Percentiles rank a stretch among this genome's conserved stretches.
These are phyloP conservation scores for Tachystola acroxantha DNA, from an alignment of 2,888 invertebrate species.

Conservation along the genomic window DNA sequence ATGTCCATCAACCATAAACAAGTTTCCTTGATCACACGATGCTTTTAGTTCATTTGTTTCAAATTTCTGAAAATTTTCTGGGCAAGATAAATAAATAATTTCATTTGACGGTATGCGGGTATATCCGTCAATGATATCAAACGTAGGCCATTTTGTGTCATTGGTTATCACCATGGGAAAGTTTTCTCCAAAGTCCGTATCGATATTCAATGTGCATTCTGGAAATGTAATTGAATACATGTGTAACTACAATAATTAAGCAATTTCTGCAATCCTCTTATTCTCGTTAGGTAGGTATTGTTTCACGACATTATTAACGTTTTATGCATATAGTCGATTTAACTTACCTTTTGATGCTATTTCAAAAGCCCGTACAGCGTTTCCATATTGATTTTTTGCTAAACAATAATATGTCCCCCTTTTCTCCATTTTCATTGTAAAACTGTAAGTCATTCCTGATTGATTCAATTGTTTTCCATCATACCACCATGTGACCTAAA, in stretches of 20 bases:
- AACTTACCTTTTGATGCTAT: constrained; percentile 29
- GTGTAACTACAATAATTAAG: no score
- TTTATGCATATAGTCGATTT: no score
- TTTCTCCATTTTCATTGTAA: constrained; percentile 23
- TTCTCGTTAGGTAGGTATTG: no score
- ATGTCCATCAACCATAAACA: constrained; percentile 22
- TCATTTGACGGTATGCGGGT: constrained; percentile 26
- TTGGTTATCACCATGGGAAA: constrained; percentile 29
- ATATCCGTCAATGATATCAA: constrained; percentile 18
- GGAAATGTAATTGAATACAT: constrained; percentile 19
- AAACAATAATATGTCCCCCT: constrained; percentile 42
- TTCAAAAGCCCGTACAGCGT: constrained; percentile 29
- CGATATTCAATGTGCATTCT: constrained; percentile 40
- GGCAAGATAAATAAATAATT: constrained; percentile 31
- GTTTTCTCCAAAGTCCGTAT: constrained; percentile 21
- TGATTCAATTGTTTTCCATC: constrained; percentile 23
- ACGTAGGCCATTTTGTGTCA: constrained; percentile 16
- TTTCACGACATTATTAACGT: no score
- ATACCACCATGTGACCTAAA: constrained; percentile 38
- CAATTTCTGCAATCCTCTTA: no score
- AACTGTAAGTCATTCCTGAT: constrained; percentile 17
- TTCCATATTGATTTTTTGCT: constrained; percentile 38
- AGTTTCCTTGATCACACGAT: constrained; percentile 26
- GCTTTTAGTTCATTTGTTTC: constrained; percentile 16
- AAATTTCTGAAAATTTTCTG: constrained; percentile 22